Percentiles rank a stretch among this genome's conserved stretches.
These are phyloP conservation scores for Megaceryle torquata DNA, from an alignment of 2,113 vertebrate genomes.

Conservation along the genomic window DNA sequence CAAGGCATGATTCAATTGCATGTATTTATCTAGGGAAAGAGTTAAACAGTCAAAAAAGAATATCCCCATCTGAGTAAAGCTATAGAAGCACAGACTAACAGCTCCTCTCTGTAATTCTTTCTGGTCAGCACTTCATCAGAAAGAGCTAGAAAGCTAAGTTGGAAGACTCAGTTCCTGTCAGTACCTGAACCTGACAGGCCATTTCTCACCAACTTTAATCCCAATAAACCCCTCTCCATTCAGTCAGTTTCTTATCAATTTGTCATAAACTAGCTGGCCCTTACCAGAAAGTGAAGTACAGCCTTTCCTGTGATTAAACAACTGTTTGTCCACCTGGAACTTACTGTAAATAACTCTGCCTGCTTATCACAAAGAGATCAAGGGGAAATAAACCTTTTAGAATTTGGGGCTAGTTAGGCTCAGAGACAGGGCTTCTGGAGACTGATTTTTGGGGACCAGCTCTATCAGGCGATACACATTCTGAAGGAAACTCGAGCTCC, in stretches of 20 bases:
- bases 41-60: neutral
- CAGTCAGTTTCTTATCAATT: neutral
- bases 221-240: neutral
- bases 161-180: neutral
- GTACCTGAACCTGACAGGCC: neutral
- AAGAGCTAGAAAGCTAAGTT: neutral
- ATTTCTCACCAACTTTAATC: neutral
- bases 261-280: neutral
- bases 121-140: neutral
- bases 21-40: constrained; percentile 86
- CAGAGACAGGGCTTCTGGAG: neutral
- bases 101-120: neutral
- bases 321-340: neutral
- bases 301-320: neutral
- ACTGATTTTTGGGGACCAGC: neutral
- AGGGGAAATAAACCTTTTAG: neutral
- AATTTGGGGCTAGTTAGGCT: neutral
- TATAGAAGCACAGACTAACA: neutral
- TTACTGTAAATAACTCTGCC: neutral
- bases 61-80: neutral
- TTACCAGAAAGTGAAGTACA: neutral
- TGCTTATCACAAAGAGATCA: neutral
- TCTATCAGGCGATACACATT: neutral
- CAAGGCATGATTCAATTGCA: constrained; percentile 90
- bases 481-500: neutral